Evolutionary conservation across 2,888 invertebrate species (phyloP), one percentile per base, ranked within the genome.

Genomic region (Azorinus chamasolen): DNA sequence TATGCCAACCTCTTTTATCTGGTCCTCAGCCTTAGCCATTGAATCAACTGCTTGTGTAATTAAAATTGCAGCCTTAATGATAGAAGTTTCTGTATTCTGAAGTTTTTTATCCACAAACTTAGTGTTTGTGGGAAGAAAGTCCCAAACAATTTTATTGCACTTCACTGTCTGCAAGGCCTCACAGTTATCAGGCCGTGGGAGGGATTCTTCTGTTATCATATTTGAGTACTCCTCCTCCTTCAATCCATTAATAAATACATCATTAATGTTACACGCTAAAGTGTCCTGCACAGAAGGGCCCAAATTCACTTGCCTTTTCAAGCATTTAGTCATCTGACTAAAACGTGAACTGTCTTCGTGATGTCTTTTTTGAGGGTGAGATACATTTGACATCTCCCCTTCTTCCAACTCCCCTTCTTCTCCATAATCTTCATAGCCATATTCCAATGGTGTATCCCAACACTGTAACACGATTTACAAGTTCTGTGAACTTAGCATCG

Each of bases 161-260:
- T 25, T 43, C 5, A 45, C 45, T 16, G 45, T 58, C 6, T 25
- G 25, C 2, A 43, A 25, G 8, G 58, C 58, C 16, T n/a, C 25
- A 24, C 43, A 58, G 18, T 58, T 58, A 10, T 37, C 58, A 12
- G 43, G 58, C 8, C 58, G n/a, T 16, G 58, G 45, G 5, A 45
- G 16, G 14, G 58, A 25, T 18, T 58, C 58, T 3, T 58, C 58
- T 27, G 41, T 45, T 1, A 58, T 24, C 45, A 58, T 45, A 25
- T 43, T 25, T 4, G n/a, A 8, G 14, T 24, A 43, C 24, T 45
- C 18, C 6, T 45, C 45, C 24, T 58, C 45, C 12, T 58, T 25
- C 3, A 58, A n/a, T 16, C 45, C 58, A 58, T 58, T 43, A 8
- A 24, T 43, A 16, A 58, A 58, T 4, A 58, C 45, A 45, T 58